These are phyloP conservation scores for Drosophila carrolli DNA, from an alignment of 1,140 invertebrate genomes.

Conservation along the genomic window DNA sequence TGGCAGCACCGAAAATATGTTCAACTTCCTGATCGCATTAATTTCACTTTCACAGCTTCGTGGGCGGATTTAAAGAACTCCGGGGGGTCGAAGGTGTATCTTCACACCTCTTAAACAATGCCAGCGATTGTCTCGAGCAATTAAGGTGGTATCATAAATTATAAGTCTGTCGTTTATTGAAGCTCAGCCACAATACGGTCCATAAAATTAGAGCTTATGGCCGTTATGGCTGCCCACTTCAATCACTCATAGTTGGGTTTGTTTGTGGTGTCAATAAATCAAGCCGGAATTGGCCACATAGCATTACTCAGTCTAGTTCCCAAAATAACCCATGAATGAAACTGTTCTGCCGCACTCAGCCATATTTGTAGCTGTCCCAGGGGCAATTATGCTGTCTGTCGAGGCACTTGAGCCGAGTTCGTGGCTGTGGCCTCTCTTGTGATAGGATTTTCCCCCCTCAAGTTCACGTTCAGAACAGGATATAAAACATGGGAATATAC, in stretches of 20 bases:
- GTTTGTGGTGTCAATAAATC: constrained; percentile 64
- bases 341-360: constrained; percentile 30
- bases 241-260: constrained; percentile 67
- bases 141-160: constrained; percentile 63
- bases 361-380: constrained; percentile 48
- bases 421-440: constrained; percentile 20
- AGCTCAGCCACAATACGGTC: constrained; percentile 37
- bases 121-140: constrained; percentile 40
- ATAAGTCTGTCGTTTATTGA: constrained; percentile 55
- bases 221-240: constrained; percentile 49
- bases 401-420: constrained; percentile 52
- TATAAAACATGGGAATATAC: constrained; percentile 28
- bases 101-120: constrained; percentile 72
- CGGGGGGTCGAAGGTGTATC: constrained; percentile 17
- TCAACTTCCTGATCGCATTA: constrained; percentile 57
- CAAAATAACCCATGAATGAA: constrained; percentile 55
- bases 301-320: constrained; percentile 32
- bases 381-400: constrained; percentile 67
- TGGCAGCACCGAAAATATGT: constrained; percentile 17
- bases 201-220: constrained; percentile 52
- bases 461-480: constrained; percentile 44
- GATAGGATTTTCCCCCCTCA: constrained; percentile 51
- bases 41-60: constrained; percentile 60
- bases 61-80: constrained; percentile 22
- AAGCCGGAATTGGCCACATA: constrained; percentile 59